phyloP scores from a whole-genome alignment of 2,113 vertebrate genomes.

The Stigmatopora nigra region DNA sequence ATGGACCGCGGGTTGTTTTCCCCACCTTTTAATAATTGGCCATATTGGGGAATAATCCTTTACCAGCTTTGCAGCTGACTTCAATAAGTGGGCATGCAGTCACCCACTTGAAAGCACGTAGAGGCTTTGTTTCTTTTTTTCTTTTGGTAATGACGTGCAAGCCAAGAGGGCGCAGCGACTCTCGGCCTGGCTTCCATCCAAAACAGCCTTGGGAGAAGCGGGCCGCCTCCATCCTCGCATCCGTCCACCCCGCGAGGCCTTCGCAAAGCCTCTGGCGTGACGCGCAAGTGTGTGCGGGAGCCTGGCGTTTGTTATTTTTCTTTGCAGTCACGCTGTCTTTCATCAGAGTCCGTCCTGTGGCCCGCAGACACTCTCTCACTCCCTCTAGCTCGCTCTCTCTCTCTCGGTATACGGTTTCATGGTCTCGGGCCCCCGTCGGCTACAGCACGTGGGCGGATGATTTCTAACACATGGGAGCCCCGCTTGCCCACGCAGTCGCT shows the following conservation, averaged over 20 bases:
- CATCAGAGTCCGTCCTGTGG: slow-evolving; percentile 66
- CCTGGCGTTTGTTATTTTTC: slow-evolving; percentile 69
- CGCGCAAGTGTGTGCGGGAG: slow-evolving; percentile 42
- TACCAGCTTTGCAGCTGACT: slow-evolving; percentile 41
- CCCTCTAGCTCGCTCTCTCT: background rate
- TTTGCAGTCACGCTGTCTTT: slow-evolving; percentile 69
- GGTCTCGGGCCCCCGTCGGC: slow-evolving; percentile 62
- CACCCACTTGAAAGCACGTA: slow-evolving; percentile 45
- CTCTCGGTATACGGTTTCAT: slow-evolving; percentile 66
- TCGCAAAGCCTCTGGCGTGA: background rate
- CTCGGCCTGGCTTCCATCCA: slow-evolving; percentile 43
- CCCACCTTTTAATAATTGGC: slow-evolving; percentile 4
- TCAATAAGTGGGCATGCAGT: slow-evolving; percentile 39
- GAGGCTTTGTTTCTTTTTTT: slow-evolving; percentile 31
- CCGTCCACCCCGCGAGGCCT: slow-evolving; percentile 16
- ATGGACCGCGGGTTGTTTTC: background rate
- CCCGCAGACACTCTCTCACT: slow-evolving; percentile 52
- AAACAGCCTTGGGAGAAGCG: slow-evolving; percentile 41
- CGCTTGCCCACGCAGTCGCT: slow-evolving; percentile 63
- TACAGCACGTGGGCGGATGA: slow-evolving; percentile 75
- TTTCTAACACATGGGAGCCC: slow-evolving; percentile 77
- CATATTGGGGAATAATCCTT: slow-evolving; percentile 46
- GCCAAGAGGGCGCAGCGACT: slow-evolving; percentile 53
- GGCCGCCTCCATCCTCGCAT: slow-evolving; percentile 35
- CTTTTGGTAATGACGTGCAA: slow-evolving; percentile 46